phyloP scores from a whole-genome alignment of 2,797 vertebrate genomes.

The Muscicapa striata region DNA sequence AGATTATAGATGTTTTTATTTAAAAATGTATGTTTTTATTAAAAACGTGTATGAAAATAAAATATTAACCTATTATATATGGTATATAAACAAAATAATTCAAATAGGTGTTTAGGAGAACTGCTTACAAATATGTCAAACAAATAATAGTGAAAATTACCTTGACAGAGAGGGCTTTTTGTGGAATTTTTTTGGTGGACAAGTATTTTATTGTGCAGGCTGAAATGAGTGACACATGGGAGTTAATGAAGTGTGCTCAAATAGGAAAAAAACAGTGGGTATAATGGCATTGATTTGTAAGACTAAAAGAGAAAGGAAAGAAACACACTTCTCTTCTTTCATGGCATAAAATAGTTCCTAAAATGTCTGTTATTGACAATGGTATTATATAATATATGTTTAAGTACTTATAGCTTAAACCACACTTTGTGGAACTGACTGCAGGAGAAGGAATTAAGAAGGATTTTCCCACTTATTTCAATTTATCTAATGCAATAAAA shows the following conservation, averaged over 20 bases:
- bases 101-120: neutral
- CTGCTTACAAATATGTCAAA: neutral
- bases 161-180: neutral
- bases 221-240: neutral
- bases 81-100: neutral
- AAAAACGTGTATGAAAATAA: neutral
- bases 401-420: slow-evolving; percentile 15
- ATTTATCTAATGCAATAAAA: slow-evolving; percentile 35
- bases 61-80: neutral
- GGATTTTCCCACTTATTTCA: slow-evolving; percentile 28
- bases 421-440: slow-evolving; percentile 9
- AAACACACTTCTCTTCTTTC: neutral
- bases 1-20: neutral
- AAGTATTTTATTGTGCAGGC: slow-evolving; percentile 3
- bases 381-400: neutral
- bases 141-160: neutral
- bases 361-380: neutral
- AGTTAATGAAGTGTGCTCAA: slow-evolving; percentile 5
- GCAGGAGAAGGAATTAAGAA: slow-evolving; percentile 41
- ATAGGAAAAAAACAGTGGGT: neutral
- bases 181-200: neutral
- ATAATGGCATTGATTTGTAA: slow-evolving; percentile 9
- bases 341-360: neutral
- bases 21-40: neutral
- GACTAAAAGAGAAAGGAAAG: neutral